Conservation (phyloP, 2,113 vertebrate species). For the Narcine bancroftii region DNA sequence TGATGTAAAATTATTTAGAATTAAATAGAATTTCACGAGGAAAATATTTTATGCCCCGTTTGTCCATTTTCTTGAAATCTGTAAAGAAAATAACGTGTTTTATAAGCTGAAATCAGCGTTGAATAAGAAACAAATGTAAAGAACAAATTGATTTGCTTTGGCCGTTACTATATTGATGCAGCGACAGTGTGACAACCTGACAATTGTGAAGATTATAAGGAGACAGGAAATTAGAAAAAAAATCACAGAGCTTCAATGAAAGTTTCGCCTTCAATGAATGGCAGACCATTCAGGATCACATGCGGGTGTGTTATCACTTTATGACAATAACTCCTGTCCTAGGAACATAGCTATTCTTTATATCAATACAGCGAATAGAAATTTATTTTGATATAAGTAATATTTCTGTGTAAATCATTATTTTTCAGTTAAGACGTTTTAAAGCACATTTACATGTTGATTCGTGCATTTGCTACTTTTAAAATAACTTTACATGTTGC, state of each 20-base stretch:
- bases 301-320: constrained; percentile 30
- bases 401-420: neutral
- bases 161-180: constrained; percentile 12
- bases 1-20: neutral
- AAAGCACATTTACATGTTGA: neutral
- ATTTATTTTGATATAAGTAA: neutral
- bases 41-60: neutral
- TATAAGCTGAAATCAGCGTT: neutral
- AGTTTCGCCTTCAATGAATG: constrained; percentile 51
- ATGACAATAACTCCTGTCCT: constrained; percentile 17
- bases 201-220: constrained; percentile 27
- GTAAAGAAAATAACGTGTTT: neutral
- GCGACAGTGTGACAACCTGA: constrained; percentile 13
- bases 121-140: neutral
- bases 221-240: constrained; percentile 33
- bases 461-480: neutral
- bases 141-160: constrained; percentile 15
- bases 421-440: neutral
- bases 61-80: constrained; percentile 27
- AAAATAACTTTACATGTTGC: neutral
- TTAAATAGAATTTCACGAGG: neutral
- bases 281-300: neutral
- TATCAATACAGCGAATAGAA: neutral
- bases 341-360: constrained; percentile 25
- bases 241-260: constrained; percentile 46